Evolutionary conservation across 2,797 vertebrate genomes (phyloP).

Genomic region (Premnoplex brunnescens): DNA sequence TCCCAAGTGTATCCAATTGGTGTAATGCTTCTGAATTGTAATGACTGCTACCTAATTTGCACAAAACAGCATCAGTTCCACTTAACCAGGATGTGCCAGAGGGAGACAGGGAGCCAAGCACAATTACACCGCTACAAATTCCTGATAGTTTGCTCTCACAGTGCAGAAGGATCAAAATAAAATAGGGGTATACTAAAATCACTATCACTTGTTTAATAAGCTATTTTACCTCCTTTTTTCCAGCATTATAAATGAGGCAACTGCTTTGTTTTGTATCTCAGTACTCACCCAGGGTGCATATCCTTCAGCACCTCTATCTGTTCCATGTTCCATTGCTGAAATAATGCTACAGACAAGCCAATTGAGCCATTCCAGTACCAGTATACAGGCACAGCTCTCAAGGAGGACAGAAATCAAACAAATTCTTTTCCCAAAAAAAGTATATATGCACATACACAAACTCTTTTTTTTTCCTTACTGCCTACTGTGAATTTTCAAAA

Average conservation of each 20-base stretch:
- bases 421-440: neutral
- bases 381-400: neutral
- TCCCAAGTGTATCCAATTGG: neutral
- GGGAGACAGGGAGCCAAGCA: neutral
- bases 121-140: neutral
- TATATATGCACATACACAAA: fast-evolving
- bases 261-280: neutral
- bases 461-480: neutral
- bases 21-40: neutral
- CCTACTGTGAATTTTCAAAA: neutral
- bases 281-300: neutral
- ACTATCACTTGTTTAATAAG: neutral
- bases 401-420: neutral
- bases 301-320: neutral
- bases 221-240: neutral
- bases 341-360: neutral
- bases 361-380: neutral
- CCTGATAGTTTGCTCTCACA: neutral
- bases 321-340: neutral
- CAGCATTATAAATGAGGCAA: neutral
- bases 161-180: neutral
- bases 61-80: neutral
- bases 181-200: neutral
- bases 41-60: neutral
- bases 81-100: neutral